A percentile compares a stretch with the other conserved stretches of the same genome.
Conservation (phyloP, 2,113 vertebrate genomes). For the Camelus dromedarius region DNA sequence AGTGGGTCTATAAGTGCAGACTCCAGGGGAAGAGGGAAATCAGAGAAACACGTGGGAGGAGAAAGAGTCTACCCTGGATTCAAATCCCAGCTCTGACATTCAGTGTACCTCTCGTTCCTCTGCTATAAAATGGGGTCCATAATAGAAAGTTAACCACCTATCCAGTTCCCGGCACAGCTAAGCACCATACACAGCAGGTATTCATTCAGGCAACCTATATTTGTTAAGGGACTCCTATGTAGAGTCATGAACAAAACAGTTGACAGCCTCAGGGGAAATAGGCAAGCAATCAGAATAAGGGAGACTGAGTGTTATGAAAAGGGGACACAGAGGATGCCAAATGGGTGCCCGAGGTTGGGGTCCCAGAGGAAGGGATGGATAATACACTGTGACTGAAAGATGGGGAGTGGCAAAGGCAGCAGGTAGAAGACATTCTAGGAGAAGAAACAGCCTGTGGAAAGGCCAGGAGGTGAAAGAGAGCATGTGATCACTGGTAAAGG, state of each 20-base stretch:
- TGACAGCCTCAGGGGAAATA: neutral
- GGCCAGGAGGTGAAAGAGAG: neutral
- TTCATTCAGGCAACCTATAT: neutral
- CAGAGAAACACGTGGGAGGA: neutral
- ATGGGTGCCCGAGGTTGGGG: neutral
- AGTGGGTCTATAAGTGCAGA: neutral
- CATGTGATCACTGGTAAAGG: neutral
- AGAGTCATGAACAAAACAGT: neutral
- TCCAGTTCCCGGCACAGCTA: neutral
- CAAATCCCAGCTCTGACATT: neutral
- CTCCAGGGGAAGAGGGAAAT: neutral
- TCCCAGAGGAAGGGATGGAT: neutral
- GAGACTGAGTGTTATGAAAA: neutral
- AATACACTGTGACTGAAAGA: neutral
- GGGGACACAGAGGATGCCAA: neutral
- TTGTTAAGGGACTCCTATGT: neutral
- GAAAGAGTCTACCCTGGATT: neutral
- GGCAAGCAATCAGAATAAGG: neutral
- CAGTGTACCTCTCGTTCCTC: neutral
- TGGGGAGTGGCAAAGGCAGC: neutral
- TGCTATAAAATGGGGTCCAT: neutral
- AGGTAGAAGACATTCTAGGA: neutral
- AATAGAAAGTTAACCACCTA: neutral
- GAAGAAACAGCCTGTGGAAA: neutral
- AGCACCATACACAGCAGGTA: neutral